Evolutionary conservation across 2,888 invertebrate genomes (phyloP), one percentile per base, ranked within the genome.

Genomic region (Vanessa cardui): DNA sequence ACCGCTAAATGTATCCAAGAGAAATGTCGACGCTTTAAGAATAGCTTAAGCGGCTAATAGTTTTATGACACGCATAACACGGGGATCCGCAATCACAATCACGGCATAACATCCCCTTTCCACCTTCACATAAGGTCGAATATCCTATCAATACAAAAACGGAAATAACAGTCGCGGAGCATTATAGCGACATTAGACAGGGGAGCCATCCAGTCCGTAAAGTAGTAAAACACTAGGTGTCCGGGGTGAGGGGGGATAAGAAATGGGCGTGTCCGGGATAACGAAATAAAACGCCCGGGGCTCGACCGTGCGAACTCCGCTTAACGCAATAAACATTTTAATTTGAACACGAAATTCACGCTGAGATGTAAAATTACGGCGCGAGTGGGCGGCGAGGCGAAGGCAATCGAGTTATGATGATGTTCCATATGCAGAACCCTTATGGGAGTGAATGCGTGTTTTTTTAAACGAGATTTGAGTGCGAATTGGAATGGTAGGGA

Each of bases 281-380:
- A 90, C 90, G 88, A 90, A 91, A 90, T 90, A 91, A 91, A 91
- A 90, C 85, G 83, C 86, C 86, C 84, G 77, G 80, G 80, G 83
- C 82, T 81, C 85, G 82, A 86, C 82, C 90, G 90, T 91, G 92
- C 92, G 90, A 91, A 92, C 87, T 86, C 80, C 82, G 86, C 87
- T 85, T 90, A 90, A 92, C 83, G 90, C 86, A 92, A 92, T 92
- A 92, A 92, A 92, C 92, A 90, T 91, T 92, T 92, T 92, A 92
- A 92, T 92, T 92, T 90, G 88, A 83, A 87, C 90, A 86, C 89
- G 86, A 92, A 91, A 86, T 88, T 89, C 92, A 91, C 82, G 92
- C 92, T 90, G 92, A 85, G 92, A 90, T 90, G 86, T 78, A 78
- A 87, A 90, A 91, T 92, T 87, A 87, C 88, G 76, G 79, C 80